phyloP scores from a whole-genome alignment of 2,113 vertebrate genomes.

The Megaceryle torquata region DNA sequence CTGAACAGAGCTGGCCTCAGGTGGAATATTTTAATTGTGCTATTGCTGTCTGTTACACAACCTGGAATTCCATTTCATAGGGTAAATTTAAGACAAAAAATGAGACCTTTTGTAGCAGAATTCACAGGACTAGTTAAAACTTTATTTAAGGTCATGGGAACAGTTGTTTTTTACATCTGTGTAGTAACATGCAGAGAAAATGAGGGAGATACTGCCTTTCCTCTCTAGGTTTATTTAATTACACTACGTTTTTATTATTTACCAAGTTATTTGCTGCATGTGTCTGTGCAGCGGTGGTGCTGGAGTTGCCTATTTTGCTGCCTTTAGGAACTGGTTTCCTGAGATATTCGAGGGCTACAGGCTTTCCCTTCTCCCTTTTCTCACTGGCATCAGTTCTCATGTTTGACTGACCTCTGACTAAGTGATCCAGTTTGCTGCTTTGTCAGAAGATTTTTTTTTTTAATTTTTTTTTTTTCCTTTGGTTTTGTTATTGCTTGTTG shows the following conservation, averaged over 20 bases:
- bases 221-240: neutral
- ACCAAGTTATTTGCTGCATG: neutral
- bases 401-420: neutral
- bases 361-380: neutral
- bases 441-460: neutral
- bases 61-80: neutral
- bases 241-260: neutral
- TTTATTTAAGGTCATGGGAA: neutral
- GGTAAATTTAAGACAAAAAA: neutral
- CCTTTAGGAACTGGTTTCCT: neutral
- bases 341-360: neutral
- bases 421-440: neutral
- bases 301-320: neutral
- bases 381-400: neutral
- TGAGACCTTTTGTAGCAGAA: neutral
- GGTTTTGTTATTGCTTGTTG: neutral
- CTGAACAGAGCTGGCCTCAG: constrained; percentile 38
- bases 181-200: neutral
- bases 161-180: neutral
- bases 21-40: constrained; percentile 42
- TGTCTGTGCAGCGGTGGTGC: neutral
- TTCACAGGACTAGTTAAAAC: neutral
- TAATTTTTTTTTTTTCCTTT: neutral
- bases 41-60: neutral
- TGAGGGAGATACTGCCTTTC: neutral